Conservation (phyloP, 2,797 vertebrate species). For the Cercopithecus diana region DNA sequence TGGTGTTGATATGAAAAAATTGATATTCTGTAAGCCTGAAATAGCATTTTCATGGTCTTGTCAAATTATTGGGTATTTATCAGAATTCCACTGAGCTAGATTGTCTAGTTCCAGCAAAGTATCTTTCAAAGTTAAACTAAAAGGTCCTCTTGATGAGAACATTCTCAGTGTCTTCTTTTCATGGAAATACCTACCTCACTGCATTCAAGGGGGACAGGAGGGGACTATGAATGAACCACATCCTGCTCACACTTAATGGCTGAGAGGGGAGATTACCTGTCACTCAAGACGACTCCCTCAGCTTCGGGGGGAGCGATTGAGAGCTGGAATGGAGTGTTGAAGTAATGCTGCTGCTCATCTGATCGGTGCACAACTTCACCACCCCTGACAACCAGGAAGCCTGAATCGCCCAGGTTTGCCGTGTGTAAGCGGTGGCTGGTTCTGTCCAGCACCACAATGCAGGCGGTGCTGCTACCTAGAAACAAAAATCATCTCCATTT, state of each 20-base stretch:
- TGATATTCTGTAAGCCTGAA: not conserved
- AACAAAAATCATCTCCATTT: constrained; percentile 23
- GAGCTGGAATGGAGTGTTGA: constrained; percentile 99
- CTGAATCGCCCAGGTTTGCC: constrained; percentile 97
- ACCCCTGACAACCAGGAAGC: constrained; percentile 96
- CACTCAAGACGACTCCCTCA: constrained; percentile 95
- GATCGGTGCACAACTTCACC: constrained; percentile 98
- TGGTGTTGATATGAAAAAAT: not conserved
- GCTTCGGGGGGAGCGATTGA: constrained; percentile 96
- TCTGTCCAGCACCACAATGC: constrained; percentile 96
- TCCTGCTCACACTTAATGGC: not conserved
- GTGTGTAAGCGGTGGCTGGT: constrained; percentile 96
- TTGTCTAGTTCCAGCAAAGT: not conserved
- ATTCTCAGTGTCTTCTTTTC: not conserved
- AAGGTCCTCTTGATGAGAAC: not conserved
- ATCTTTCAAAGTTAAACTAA: not conserved
- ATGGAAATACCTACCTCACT: not conserved
- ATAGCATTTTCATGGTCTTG: not conserved
- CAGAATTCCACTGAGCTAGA: not conserved
- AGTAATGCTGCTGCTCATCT: constrained; percentile 99
- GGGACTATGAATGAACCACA: not conserved
- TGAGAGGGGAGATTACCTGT: constrained; percentile 89
- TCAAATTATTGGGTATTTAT: not conserved
- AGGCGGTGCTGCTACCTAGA: constrained; percentile 97
- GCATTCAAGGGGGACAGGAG: not conserved